Evolutionary conservation across 1,140 invertebrate species (phyloP), one percentile per base, ranked within the genome.

Genomic region (Scaptomyza pallida): DNA sequence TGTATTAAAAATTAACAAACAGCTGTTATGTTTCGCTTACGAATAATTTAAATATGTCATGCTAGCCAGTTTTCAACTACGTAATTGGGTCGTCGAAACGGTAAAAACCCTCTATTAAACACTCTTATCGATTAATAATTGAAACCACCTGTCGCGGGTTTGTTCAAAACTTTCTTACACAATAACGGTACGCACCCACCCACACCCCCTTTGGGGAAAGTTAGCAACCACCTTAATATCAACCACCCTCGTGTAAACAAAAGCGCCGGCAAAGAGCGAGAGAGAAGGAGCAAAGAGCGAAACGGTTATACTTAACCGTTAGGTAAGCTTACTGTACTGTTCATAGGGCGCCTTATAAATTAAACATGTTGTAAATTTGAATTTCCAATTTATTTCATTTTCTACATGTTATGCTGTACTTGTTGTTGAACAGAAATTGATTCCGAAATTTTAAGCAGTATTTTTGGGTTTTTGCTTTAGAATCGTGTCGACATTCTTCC

Each of bases 1-100:
- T 63, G 35, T 59, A 70, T 83, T 67, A 60, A 52, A 57, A 76
- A 85, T 85, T 85, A 86, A 80, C 81, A 69, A 41, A 35, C 80
- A 72, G 35, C 50, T 85, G 79, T 30, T 57, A 78, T 10, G 41
- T 75, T 71, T 72, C 72, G 65, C 69, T 41, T 40, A 59, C 10
- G 19, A 63, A 43, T 19, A 44, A 64, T 47, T 61, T 30, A 40
- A 26, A 47, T 33, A 60, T 67, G 63, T 55, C 3, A 19, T 19
- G 26, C 35, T 19, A 48, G 17, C 3, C n/a, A 41, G 33, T 48
- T 55, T n/a, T 55, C 0, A 50, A 52, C 33, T 43, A 47, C 43
- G 12, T 55, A 55, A 63, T 8, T 54, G 30, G 65, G 50, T 41
- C 59, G 33, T 5, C 13, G 10, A 30, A 54, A 17, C 8, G 9